Base-by-base conservation (phyloP, 2,797 vertebrate genomes). In the Scolopax bukidnonensis region DNA sequence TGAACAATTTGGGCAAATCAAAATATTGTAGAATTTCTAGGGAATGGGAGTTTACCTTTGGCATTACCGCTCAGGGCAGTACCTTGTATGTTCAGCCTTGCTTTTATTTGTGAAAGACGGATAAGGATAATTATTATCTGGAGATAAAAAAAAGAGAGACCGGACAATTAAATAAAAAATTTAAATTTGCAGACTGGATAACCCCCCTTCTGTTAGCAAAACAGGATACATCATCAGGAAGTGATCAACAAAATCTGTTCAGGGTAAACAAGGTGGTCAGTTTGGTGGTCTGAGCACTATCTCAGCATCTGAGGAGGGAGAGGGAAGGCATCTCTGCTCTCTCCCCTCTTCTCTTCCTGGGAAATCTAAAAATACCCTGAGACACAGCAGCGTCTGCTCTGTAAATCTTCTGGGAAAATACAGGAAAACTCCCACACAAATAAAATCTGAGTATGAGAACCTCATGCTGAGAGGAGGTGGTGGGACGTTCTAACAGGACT, bases 161-260 rank as follows among this genome's bases (percentile, higher is more conserved):
- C 38, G 41, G 45, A 28, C 45, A 78, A 71, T 41, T 75, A 68
- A 85, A 71, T 77, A 27, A 71, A 90, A 41, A 89, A 85, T 59
- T 45, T 86, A 53, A 54, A 68, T 93, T 76, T 78, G 36, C 47
- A 88, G 61, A 81, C 57, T 67, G 59, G 30, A 59, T 94, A 54
- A 87, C 70, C 16, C 24, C 10, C 81, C 6, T 13, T 40, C 41
- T 77, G 27, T 61, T 75, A 78, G 48, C 50, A 78, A 78, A 96
- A 89, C 71, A 87, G 90, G 89, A 91, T 81, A 61, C 51, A 70
- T n/a, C 54, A 41, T 41, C 71, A 94, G 91, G 57, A 97, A 96
- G 93, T 4, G 1, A 67, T 75, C 83, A 77, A 86, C 48, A 54
- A 68, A 54, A 54, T 83, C 45, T 70, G 80, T 95, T 71, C 77